These are phyloP conservation scores for Stramonita haemastoma DNA, from an alignment of 2,888 invertebrate genomes.

Conservation along the genomic window DNA sequence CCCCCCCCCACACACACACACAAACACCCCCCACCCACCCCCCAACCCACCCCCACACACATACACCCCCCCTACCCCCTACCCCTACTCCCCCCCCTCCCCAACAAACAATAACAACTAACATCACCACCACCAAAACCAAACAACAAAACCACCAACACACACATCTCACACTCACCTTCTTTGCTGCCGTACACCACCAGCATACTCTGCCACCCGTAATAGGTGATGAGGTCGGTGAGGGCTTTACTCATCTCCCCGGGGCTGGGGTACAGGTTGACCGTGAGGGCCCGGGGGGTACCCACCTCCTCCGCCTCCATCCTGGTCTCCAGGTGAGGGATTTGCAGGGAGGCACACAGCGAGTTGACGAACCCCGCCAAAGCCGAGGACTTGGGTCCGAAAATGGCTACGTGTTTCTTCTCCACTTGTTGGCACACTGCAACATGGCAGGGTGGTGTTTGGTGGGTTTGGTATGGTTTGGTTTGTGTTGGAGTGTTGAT, in stretches of 20 bases:
- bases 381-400: constrained; percentile 86
- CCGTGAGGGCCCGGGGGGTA: constrained; percentile 87
- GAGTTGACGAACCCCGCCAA: constrained; percentile 88
- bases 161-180: constrained; percentile 74
- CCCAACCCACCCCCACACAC: too few species aligned
- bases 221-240: constrained; percentile 87
- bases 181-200: constrained; percentile 92
- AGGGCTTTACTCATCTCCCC: constrained; percentile 88
- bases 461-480: not conserved
- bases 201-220: constrained; percentile 90
- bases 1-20: too few species aligned
- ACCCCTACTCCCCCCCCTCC: too few species aligned
- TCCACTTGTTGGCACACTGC: constrained; percentile 78
- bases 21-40: too few species aligned
- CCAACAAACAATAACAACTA: too few species aligned
- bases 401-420: constrained; percentile 87
- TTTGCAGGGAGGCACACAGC: constrained; percentile 88
- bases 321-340: constrained; percentile 90
- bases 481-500: not conserved
- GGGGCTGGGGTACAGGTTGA: constrained; percentile 88
- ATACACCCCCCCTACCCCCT: too few species aligned
- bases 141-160: too few species aligned
- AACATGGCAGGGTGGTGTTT: constrained; percentile 41
- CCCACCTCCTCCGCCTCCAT: constrained; percentile 78
- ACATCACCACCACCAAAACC: too few species aligned